Base-by-base conservation (phyloP, 2,113 vertebrate genomes). In the Ptychochromis oligacanthus region DNA sequence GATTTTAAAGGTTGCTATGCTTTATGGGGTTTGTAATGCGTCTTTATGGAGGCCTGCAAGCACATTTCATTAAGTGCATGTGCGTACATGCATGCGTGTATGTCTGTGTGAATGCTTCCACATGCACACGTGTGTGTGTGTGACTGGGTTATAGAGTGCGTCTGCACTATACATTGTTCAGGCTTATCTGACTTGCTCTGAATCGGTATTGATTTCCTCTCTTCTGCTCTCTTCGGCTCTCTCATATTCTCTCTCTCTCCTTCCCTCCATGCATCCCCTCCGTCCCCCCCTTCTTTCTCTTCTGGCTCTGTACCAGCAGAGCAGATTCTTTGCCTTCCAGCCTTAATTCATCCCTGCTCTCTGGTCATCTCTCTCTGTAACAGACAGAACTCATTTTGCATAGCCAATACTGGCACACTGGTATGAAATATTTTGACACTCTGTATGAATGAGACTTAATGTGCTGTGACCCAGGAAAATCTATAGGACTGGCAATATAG, bases 171-270 rank as follows among this genome's bases (percentile, higher is more conserved):
- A 95, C 93, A 95, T 95, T 96, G 95, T 95, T 95, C 94, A 95
- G 94, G 94, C 95, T 96, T 96, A 96, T 96, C 96, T 94, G 95
- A 95, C 95, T 96, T 87, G 91, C 84, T 93, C 93, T 85, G 95
- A 96, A 94, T 93, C 93, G 92, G 93, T 95, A 96, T 96, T 90
- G 95, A 95, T 94, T 93, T 95, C 90, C 90, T 92, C 95, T 96
- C 95, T 85, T 94, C 93, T 93, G 94, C 91, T 95, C 92, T 92
- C 94, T 90, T 93, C 67, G 62, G 88, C 90, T 92, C 94, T 82
- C 93, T 94, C 93, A 59, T 26, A 89, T 88, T 83, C 86, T 55
- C 77, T 49, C 77, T 75, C 52, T 61, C 43, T 72, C 67, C 79
- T 52, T 87, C 57, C 70, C 55, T 77, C 78, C 40, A 28, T 89